phyloP scores from a whole-genome alignment of 2,797 vertebrate genomes.

The Ataeniobius toweri region DNA sequence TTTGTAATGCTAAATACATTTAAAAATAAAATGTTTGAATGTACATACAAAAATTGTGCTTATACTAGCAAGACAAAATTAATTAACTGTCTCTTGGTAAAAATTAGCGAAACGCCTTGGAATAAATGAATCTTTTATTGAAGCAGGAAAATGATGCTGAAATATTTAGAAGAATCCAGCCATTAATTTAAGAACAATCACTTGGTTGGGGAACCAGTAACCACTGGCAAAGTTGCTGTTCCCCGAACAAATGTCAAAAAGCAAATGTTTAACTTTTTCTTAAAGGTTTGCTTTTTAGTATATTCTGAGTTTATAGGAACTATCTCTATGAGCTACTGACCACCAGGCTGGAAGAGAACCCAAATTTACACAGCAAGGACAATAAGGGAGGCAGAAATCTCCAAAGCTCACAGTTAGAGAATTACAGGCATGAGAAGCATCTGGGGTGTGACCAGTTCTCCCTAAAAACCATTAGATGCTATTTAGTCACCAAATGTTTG shows the following conservation, averaged over 20 bases:
- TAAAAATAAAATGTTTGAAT: background rate
- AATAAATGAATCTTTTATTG: background rate
- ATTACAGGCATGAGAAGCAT: background rate
- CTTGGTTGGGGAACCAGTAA: background rate
- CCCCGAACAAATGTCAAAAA: background rate
- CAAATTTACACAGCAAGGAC: background rate
- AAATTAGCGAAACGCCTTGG: background rate
- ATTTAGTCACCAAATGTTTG: background rate
- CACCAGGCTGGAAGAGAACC: background rate
- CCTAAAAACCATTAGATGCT: background rate
- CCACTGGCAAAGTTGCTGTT: background rate
- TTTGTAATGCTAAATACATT: background rate
- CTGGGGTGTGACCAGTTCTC: background rate
- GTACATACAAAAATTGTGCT: background rate
- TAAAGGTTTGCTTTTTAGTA: background rate
- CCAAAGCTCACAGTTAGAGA: background rate
- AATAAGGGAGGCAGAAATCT: background rate
- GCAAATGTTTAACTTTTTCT: background rate
- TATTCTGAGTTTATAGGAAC: background rate
- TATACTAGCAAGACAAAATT: background rate
- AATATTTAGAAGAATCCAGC: background rate
- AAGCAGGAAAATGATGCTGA: background rate
- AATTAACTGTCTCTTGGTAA: background rate
- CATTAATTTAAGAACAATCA: background rate
- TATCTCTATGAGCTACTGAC: background rate